Evolutionary conservation across 2,797 vertebrate species (phyloP).

Genomic region (Erithacus rubecula): DNA sequence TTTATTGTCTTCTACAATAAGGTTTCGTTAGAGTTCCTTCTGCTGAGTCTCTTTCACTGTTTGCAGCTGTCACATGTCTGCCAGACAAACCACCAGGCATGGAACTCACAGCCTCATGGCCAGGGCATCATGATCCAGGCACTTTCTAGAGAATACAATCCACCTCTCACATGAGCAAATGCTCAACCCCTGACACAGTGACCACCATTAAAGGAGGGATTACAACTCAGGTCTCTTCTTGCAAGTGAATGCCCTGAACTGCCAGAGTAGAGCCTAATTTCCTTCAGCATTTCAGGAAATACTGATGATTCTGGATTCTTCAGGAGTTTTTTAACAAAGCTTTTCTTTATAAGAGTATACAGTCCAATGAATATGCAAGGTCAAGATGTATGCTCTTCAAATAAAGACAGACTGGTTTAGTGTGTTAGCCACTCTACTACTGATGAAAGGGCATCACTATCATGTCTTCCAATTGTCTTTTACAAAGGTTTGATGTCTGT

Average conservation of each 20-base stretch:
- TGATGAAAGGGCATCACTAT: neutral
- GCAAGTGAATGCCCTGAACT: neutral
- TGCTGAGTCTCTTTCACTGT: neutral
- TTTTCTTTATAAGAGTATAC: neutral
- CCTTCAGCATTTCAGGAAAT: neutral
- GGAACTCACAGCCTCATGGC: neutral
- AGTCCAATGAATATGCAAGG: neutral
- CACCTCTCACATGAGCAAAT: neutral
- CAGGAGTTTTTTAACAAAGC: neutral
- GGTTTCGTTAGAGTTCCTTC: neutral
- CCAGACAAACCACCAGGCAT: neutral
- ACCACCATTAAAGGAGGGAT: neutral
- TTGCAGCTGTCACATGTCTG: neutral
- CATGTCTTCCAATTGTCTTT: neutral
- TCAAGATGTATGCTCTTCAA: neutral
- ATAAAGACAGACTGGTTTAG: rapidly evolving
- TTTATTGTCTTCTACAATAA: neutral
- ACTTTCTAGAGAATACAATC: neutral
- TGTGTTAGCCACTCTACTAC: neutral
- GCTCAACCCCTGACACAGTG: neutral
- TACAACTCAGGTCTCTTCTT: neutral
- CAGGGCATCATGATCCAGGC: neutral
- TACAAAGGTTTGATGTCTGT: neutral
- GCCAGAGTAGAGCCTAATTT: neutral
- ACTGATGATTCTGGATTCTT: neutral